phyloP scores from a whole-genome alignment of 2,888 invertebrate genomes.

The Agonopterix arenella region DNA sequence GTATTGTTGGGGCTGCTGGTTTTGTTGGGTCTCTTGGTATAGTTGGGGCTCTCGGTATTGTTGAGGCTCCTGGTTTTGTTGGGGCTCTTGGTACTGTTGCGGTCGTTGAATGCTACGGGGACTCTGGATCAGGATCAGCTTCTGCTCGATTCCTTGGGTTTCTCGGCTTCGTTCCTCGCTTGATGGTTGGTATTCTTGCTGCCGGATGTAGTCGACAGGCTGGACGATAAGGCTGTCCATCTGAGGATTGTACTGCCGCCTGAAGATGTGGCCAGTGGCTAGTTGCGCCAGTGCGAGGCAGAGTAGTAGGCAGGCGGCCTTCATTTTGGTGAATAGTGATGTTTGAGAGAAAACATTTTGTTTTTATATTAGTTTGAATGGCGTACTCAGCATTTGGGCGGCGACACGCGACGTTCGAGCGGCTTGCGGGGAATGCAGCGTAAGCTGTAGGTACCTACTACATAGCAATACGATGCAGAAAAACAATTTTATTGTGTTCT shows the following conservation, averaged over 20 bases:
- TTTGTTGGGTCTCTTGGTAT: background rate
- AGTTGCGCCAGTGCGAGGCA: constrained; percentile 50
- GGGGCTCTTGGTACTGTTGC: background rate
- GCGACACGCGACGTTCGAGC: background rate
- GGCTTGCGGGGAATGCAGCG: background rate
- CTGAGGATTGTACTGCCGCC: constrained; percentile 24
- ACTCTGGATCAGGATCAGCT: background rate
- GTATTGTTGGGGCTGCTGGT: background rate
- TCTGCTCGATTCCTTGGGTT: background rate
- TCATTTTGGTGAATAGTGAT: constrained; percentile 50
- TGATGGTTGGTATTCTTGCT: constrained; percentile 9
- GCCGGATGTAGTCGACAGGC: constrained; percentile 33
- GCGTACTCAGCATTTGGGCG: too few relatives aligned
- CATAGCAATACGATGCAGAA: too few relatives aligned
- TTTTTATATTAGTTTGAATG: constrained; percentile 31
- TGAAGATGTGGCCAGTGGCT: constrained; percentile 52
- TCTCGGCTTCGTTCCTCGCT: background rate
- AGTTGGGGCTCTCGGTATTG: background rate
- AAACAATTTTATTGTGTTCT: too few relatives aligned
- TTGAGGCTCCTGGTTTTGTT: background rate
- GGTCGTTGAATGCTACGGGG: background rate
- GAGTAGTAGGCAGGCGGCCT: constrained; percentile 48
- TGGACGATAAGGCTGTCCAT: constrained; percentile 31
- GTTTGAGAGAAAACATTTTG: constrained; percentile 6
- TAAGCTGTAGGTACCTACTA: background rate